Percentiles rank a stretch among this genome's conserved stretches.
Evolutionary conservation across 2,888 invertebrate genomes (phyloP).

Genomic region (Barypeithes pellucidus): DNA sequence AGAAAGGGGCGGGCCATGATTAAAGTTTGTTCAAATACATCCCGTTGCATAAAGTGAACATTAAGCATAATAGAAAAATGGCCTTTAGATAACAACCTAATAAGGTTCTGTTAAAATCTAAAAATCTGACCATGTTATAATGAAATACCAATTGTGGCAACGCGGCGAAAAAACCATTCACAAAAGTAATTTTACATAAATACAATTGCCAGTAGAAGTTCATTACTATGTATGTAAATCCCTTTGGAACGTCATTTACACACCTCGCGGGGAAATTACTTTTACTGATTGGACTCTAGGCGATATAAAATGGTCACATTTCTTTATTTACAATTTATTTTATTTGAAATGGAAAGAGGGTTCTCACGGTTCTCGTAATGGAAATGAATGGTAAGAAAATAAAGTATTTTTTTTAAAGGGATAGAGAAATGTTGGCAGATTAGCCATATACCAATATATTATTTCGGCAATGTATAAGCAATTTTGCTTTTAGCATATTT

Average conservation of each 20-base stretch:
- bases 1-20: too few relatives aligned
- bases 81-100: too few relatives aligned
- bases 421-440: too few relatives aligned
- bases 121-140: background rate
- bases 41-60: too few relatives aligned
- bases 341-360: background rate
- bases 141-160: background rate
- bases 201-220: slow-evolving; percentile 3
- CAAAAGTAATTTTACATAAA: slow-evolving; percentile 35
- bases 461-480: too few relatives aligned
- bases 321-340: slow-evolving; percentile 14
- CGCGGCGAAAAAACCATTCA: background rate
- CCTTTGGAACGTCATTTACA: slow-evolving; percentile 36
- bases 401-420: background rate
- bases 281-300: slow-evolving; percentile 38
- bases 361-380: background rate
- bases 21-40: too few relatives aligned
- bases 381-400: background rate
- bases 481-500: too few relatives aligned
- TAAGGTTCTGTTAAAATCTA: too few relatives aligned
- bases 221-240: slow-evolving; percentile 31
- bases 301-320: slow-evolving; percentile 14
- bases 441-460: too few relatives aligned
- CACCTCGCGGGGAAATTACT: slow-evolving; percentile 38
- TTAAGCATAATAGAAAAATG: too few relatives aligned